phyloP scores from a whole-genome alignment of 2,888 invertebrate species.

The Eupithecia subumbrata region DNA sequence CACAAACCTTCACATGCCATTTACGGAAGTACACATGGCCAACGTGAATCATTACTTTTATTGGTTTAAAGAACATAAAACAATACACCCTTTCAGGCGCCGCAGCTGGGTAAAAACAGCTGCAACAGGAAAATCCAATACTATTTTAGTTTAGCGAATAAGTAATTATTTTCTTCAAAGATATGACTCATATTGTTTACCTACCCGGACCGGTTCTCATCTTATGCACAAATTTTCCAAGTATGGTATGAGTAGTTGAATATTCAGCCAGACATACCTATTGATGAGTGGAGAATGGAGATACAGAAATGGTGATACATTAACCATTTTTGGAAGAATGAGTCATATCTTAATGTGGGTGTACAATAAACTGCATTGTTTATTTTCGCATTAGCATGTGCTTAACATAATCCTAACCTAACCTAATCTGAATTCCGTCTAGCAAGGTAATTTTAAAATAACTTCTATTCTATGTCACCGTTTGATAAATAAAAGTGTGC shows the following conservation, averaged over 20 bases:
- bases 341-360: slow-evolving; percentile 60
- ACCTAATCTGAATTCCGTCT: slow-evolving; percentile 23
- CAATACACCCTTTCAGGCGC: slow-evolving; percentile 37
- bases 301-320: slow-evolving; percentile 53
- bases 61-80: slow-evolving; percentile 32
- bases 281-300: slow-evolving; percentile 63
- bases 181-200: slow-evolving; percentile 67
- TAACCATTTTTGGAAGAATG: slow-evolving; percentile 58
- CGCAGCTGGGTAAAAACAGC: slow-evolving; percentile 42
- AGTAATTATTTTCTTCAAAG: slow-evolving; percentile 54
- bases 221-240: slow-evolving; percentile 67
- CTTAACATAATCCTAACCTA: slow-evolving; percentile 32
- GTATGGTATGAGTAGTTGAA: slow-evolving; percentile 65
- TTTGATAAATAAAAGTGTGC: neutral
- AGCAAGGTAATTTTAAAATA: slow-evolving; percentile 12
- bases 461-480: neutral
- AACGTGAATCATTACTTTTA: slow-evolving; percentile 36
- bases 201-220: slow-evolving; percentile 63
- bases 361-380: slow-evolving; percentile 42
- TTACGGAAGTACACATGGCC: slow-evolving; percentile 35
- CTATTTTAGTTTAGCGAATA: slow-evolving; percentile 53
- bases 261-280: slow-evolving; percentile 49
- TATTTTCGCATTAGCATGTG: slow-evolving; percentile 38
- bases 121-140: slow-evolving; percentile 58
- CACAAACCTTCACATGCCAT: slow-evolving; percentile 31